Conservation (phyloP, 2,888 invertebrate species). For the Caenorhabditis sp. region DNA sequence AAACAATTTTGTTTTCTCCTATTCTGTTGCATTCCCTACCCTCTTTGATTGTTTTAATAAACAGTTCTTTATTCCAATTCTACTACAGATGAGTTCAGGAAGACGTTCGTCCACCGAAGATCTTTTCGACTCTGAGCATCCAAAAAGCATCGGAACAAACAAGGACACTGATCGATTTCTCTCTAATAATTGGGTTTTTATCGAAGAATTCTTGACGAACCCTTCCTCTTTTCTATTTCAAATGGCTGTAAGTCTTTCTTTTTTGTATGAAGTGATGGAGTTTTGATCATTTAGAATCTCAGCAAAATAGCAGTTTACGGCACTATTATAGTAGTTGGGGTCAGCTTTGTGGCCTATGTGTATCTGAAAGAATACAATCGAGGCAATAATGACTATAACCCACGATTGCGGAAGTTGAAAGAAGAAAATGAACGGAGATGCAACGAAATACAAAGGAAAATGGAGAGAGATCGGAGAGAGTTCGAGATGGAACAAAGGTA, state of each 20-base stretch:
- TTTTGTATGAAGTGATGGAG: too few species aligned
- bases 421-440: neutral
- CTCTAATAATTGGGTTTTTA: too few species aligned
- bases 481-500: neutral
- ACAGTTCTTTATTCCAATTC: constrained; percentile 6
- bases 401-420: neutral
- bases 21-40: neutral
- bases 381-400: neutral
- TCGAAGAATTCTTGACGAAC: neutral
- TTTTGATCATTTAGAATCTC: neutral
- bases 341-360: neutral
- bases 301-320: neutral
- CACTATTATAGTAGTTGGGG: neutral
- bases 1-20: constrained; percentile 7
- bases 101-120: neutral
- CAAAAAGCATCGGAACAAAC: too few species aligned
- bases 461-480: neutral
- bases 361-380: neutral
- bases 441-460: neutral
- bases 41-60: constrained; percentile 9
- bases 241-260: neutral
- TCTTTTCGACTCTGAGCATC: too few species aligned
- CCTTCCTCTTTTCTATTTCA: neutral
- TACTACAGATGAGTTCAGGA: neutral
- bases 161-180: too few species aligned